Evolutionary conservation across 2,888 invertebrate species (phyloP).

Genomic region (Autographa pulchrina): DNA sequence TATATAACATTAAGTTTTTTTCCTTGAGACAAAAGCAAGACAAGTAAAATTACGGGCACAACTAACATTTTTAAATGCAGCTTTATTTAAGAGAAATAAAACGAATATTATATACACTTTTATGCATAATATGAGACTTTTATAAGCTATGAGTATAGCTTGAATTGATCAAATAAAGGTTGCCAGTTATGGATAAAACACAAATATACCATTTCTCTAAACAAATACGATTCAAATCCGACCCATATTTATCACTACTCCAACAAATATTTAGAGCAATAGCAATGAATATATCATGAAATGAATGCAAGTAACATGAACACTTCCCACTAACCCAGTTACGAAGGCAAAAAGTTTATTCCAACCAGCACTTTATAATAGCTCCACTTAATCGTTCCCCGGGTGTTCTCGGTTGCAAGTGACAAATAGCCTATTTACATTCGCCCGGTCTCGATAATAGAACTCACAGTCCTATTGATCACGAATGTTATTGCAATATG

Average conservation of each 20-base stretch:
- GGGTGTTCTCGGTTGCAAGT: conserved; percentile 64
- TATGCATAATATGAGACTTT: too few relatives aligned
- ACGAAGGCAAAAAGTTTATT: conserved; percentile 58
- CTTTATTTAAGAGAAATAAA: too few relatives aligned
- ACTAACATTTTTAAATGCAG: too few relatives aligned
- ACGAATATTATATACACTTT: too few relatives aligned
- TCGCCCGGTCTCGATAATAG: conserved; percentile 65
- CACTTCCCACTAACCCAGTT: conserved; percentile 27
- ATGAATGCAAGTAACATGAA: conserved; percentile 6
- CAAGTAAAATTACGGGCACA: too few relatives aligned
- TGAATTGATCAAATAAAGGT: too few relatives aligned
- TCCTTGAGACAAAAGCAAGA: too few relatives aligned
- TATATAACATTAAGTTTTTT: too few relatives aligned
- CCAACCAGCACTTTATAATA: conserved; percentile 62
- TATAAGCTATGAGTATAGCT: too few relatives aligned
- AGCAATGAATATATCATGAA: neutral
- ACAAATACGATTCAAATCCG: neutral
- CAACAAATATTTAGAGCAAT: neutral
- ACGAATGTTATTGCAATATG: conserved; percentile 54
- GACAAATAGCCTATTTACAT: conserved; percentile 79
- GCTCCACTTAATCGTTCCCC: conserved; percentile 67
- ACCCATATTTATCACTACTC: neutral
- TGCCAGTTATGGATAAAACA: too few relatives aligned
- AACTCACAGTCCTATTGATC: conserved; percentile 64
- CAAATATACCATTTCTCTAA: neutral